Evolutionary conservation across 2,888 invertebrate species (phyloP).

Genomic region (Coecobrya sp.): DNA sequence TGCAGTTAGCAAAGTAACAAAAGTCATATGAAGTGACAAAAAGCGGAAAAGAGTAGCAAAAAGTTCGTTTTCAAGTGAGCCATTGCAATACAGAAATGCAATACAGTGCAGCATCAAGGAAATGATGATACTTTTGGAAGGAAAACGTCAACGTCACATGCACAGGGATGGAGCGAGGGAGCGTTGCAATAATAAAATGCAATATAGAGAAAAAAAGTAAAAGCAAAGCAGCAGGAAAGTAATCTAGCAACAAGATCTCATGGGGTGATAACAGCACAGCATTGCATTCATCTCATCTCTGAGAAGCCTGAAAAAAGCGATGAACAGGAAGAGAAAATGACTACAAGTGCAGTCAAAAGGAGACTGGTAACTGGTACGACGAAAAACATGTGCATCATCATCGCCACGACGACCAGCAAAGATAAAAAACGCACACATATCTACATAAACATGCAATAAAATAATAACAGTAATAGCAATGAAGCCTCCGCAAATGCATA

Average conservation of each 20-base stretch:
- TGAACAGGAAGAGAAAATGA: slow-evolving; percentile 62
- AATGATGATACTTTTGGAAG: neutral
- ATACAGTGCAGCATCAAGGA: slow-evolving; percentile 27
- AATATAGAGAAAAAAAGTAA: slow-evolving; percentile 6
- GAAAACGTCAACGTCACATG: slow-evolving; percentile 45
- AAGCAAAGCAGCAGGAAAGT: slow-evolving; percentile 75
- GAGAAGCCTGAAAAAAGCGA: neutral
- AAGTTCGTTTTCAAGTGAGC: slow-evolving; percentile 1
- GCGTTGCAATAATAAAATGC: neutral
- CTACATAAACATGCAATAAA: slow-evolving; percentile 44
- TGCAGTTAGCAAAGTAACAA: slow-evolving; percentile 43
- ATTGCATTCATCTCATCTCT: slow-evolving; percentile 42
- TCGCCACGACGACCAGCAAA: neutral
- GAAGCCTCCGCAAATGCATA: neutral
- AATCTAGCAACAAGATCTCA: slow-evolving; percentile 81
- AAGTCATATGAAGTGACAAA: slow-evolving; percentile 68
- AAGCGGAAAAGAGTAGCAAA: slow-evolving; percentile 38
- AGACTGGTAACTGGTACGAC: neutral
- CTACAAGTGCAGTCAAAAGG: slow-evolving; percentile 52
- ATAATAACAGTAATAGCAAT: slow-evolving; percentile 45
- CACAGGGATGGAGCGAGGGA: neutral
- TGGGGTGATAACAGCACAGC: slow-evolving; percentile 71
- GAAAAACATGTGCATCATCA: slow-evolving; percentile 28
- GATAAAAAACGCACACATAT: slow-evolving; percentile 3
- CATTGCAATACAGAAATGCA: neutral